Evolutionary conservation across 2,797 vertebrate species (phyloP).

Genomic region (Alectoris magna): DNA sequence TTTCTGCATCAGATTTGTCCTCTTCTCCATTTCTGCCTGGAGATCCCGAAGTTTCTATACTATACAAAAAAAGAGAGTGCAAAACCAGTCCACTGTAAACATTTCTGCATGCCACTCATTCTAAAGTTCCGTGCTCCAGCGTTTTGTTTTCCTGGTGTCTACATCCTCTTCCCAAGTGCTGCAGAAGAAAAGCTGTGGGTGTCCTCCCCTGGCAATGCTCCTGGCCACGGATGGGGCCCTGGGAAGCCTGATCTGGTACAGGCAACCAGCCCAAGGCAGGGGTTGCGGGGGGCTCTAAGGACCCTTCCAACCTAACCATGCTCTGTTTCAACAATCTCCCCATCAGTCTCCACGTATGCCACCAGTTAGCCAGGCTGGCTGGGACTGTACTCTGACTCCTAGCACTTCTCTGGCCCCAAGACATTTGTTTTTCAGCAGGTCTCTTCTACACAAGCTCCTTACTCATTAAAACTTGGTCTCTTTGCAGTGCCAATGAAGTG

Average conservation of each 20-base stretch:
- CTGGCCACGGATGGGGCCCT: too few relatives aligned
- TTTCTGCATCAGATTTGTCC: not conserved
- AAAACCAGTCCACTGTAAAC: not conserved
- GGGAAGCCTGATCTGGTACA: too few relatives aligned
- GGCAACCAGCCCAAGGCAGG: too few relatives aligned
- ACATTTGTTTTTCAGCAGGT: not conserved
- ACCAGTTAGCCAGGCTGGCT: not conserved
- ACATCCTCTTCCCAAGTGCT: not conserved
- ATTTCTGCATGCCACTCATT: not conserved
- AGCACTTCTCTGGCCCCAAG: accelerated
- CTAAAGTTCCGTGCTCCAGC: not conserved
- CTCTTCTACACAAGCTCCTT: not conserved
- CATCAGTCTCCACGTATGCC: not conserved
- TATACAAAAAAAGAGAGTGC: accelerated
- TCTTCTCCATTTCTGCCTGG: not conserved
- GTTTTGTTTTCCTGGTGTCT: not conserved
- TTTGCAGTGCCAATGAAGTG: accelerated
- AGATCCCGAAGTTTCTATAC: not conserved
- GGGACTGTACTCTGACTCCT: not conserved
- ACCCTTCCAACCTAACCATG: too few relatives aligned
- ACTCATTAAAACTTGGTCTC: not conserved
- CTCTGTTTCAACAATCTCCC: not conserved
- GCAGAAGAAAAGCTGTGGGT: too few relatives aligned
- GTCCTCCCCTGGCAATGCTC: too few relatives aligned
- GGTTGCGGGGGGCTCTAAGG: too few relatives aligned